A percentile compares a stretch with the other conserved stretches of the same genome.
phyloP scores from a whole-genome alignment of 2,888 invertebrate genomes.

The Lithosia quadra region DNA sequence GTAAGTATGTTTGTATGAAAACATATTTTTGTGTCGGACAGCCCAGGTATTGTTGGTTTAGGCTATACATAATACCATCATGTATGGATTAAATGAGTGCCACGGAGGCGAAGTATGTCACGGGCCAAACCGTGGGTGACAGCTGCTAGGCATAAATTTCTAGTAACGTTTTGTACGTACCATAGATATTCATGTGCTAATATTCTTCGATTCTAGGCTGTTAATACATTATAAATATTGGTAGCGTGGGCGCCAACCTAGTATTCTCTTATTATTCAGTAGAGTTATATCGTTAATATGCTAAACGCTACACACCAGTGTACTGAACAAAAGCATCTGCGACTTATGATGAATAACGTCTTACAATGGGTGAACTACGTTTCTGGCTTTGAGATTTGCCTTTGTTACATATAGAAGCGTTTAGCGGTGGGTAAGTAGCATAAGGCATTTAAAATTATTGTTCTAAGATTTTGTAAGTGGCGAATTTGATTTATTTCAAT shows the following conservation, averaged over 20 bases:
- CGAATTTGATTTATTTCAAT: too few relatives aligned
- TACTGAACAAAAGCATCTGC: constrained; percentile 40
- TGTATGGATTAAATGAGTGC: too few relatives aligned
- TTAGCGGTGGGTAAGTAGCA: background rate
- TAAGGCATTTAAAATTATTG: background rate
- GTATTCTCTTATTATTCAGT: constrained; percentile 42
- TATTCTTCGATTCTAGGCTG: background rate
- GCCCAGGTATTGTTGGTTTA: too few relatives aligned
- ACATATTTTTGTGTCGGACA: too few relatives aligned
- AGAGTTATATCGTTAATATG: constrained; percentile 45
- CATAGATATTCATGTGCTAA: background rate
- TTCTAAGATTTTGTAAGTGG: too few relatives aligned
- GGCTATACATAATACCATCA: too few relatives aligned
- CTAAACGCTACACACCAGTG: constrained; percentile 40
- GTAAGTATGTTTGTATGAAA: too few relatives aligned
- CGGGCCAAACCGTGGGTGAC: too few relatives aligned
- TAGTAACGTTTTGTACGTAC: background rate
- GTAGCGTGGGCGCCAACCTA: background rate
- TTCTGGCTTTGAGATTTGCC: background rate
- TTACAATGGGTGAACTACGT: constrained; percentile 21
- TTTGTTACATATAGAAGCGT: background rate
- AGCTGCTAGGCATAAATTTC: too few relatives aligned
- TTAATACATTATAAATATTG: constrained; percentile 20
- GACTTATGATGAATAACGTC: constrained; percentile 29
- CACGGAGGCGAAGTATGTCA: too few relatives aligned